Base-by-base conservation (phyloP, 2,888 invertebrate genomes). In the Hedya salicella region DNA sequence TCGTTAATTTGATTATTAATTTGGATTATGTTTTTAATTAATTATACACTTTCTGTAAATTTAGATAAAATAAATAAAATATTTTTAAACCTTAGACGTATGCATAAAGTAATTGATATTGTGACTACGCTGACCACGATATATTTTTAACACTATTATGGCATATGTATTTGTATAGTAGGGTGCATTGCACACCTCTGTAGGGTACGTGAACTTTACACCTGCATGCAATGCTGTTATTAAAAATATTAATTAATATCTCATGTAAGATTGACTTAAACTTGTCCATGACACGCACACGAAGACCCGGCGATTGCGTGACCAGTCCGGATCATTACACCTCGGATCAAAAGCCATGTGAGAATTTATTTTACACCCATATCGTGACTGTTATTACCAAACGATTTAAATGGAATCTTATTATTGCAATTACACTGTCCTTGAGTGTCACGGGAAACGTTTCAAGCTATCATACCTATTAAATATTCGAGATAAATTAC, bases 301-400 rank as follows among this genome's bases (percentile, higher is more conserved):
- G 32, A 42, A 56, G 46, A n/a, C 32, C n/a, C n/a, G n/a, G 48
- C 40, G 48, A 25, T 60, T 65, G 59, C 65, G 65, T 65, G 65
- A 65, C 59, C 52, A 48, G 25, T 16, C 14, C 46, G 16, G 42
- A 50, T 42, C 57, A 49, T 57, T 57, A 25, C 52, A 52, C 59
- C 65, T 60, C 65, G 59, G 59, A 63, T 59, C 59, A 50, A 65
- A 52, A 66, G 46, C 48, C 53, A 60, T 46, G 60, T 53, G 60
- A 66, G 53, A 46, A 66, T 61, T 57, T 40, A 39, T 50, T 59
- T 57, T 36, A 52, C 50, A 36, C 32, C 44, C n/a, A 52, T 52
- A 46, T 64, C 64, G 64, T 64, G 64, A 64, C 64, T 57, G 44
- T 44, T 52, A 52, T 64, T 64, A 52, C 44, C 36, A 59, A 64